phyloP scores from a whole-genome alignment of 2,797 vertebrate genomes.

The Characodon lateralis region DNA sequence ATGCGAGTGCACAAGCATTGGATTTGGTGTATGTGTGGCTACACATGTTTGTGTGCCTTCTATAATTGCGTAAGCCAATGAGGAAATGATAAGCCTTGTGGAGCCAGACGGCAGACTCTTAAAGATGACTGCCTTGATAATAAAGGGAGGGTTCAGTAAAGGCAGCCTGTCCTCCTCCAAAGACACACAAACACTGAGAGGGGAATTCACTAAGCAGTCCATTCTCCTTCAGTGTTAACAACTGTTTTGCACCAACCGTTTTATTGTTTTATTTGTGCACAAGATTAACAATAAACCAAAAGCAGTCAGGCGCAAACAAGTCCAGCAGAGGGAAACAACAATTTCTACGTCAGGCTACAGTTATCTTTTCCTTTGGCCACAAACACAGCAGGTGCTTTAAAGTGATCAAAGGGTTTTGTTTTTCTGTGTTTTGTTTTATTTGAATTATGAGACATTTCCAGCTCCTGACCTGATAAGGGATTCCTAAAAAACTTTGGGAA shows the following conservation, averaged over 20 bases:
- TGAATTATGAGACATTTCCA: background rate
- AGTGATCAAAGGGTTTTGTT: background rate
- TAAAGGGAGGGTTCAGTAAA: constrained; percentile 53
- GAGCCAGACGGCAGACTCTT: constrained; percentile 83
- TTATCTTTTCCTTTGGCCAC: background rate
- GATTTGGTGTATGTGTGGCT: constrained; percentile 34
- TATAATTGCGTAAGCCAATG: constrained; percentile 76
- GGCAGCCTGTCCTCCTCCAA: constrained; percentile 32
- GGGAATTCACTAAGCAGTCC: background rate
- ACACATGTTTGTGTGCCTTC: constrained; percentile 57
- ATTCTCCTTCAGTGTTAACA: background rate
- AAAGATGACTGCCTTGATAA: constrained; percentile 82
- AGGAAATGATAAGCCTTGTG: constrained; percentile 81
- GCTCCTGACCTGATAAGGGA: background rate
- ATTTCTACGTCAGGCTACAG: background rate
- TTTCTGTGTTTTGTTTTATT: background rate
- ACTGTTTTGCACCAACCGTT: background rate
- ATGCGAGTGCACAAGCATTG: constrained; percentile 9
- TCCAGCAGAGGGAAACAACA: background rate
- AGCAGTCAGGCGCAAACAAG: background rate
- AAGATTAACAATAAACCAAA: background rate
- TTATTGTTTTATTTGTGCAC: background rate
- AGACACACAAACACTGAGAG: constrained; percentile 18
- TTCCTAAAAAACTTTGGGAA: background rate
- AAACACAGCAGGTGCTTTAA: background rate